Evolutionary conservation across 2,888 invertebrate genomes (phyloP), one percentile per base, ranked within the genome.

Genomic region (Synergus gifuensis): DNA sequence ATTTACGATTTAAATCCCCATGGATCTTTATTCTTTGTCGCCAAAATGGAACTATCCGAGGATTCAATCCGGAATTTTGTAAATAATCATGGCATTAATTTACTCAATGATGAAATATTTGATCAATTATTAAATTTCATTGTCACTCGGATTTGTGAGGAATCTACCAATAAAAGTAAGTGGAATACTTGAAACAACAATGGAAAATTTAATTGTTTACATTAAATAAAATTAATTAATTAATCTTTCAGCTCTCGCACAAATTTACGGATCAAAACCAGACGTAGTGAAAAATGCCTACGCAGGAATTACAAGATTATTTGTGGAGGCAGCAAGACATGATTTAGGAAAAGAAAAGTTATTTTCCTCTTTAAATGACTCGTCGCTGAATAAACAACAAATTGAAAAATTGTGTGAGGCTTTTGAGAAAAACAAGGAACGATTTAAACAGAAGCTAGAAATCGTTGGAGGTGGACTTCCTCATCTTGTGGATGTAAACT

Each of bases 401-500:
- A 85, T 86, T 22, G 86, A 89, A 46, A 90, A 87, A 80, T 67
- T 92, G 9, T 87, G 89, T 62, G 85, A 88, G 66, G 78, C 78
- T 44, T 92, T 90, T 80, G 78, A 62, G 0, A 85, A 84, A 77
- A 80, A 89, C 62, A 88, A 88, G 78, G 84, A 85, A 78, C 81
- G 84, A 46, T 84, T 92, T 77, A 87, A 88, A 63, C 86, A 85
- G 42, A 85, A 85, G 2, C 84, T 92, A 62, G 88, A 89, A 82
- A 82, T 85, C 46, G 87, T 89, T 76, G 92, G 92, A 54, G 86
- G 85, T 77, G 86, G 88, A 79, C 85, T 89, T 36, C 90, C 90
- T 0, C 92, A 90, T 42, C 86, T 92, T 64, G 87, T 92, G 36
- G 91, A 92, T 80, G 86, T 90, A 7, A 87, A 90, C 76, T 93